Conservation (phyloP, 2,797 vertebrate species). For the Lithobates pipiens region DNA sequence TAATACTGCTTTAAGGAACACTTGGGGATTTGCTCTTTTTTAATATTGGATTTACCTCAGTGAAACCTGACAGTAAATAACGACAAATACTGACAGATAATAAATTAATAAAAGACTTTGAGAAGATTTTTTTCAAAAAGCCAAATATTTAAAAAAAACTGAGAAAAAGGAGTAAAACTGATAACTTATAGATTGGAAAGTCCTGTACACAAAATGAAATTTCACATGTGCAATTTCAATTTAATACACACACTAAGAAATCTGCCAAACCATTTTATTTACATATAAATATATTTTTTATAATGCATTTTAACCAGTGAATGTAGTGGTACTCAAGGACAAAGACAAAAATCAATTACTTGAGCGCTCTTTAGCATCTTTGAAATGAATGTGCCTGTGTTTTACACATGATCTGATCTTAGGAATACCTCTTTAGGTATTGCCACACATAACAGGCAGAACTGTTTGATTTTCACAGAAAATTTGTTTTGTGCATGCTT, state of each 20-base stretch:
- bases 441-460: conserved; percentile 63
- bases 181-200: background rate
- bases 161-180: too few species aligned
- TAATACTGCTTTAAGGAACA: too few species aligned
- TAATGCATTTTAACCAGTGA: conserved; percentile 55
- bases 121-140: too few species aligned
- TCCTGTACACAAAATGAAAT: background rate
- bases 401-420: conserved; percentile 54
- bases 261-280: background rate
- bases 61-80: too few species aligned
- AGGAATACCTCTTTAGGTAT: conserved; percentile 56
- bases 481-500: too few species aligned
- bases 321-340: conserved; percentile 62
- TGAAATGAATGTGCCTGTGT: conserved; percentile 60
- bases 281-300: background rate
- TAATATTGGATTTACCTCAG: too few species aligned
- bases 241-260: background rate
- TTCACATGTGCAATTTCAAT: background rate
- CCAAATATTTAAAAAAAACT: too few species aligned
- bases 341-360: conserved; percentile 62
- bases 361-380: conserved; percentile 65
- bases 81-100: too few species aligned
- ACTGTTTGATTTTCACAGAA: conserved; percentile 60
- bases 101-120: too few species aligned
- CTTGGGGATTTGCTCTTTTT: too few species aligned